Percentiles rank a stretch among this genome's conserved stretches.
These are phyloP conservation scores for Nothura maculosa DNA, from an alignment of 2,797 vertebrate genomes.

Conservation along the genomic window DNA sequence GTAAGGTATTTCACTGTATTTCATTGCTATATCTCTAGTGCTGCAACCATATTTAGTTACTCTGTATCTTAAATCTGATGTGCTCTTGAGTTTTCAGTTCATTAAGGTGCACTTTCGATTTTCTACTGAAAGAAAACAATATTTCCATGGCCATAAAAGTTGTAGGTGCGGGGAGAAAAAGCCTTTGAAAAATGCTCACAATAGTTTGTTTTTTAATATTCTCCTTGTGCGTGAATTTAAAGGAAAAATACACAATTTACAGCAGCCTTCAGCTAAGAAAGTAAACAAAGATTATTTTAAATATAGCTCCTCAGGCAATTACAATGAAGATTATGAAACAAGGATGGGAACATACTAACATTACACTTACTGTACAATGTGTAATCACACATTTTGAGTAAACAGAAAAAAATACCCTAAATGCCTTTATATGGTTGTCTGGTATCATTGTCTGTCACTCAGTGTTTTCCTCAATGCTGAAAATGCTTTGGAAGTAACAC, in stretches of 20 bases:
- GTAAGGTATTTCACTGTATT: neutral
- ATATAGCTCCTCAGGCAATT: neutral
- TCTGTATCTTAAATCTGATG: neutral
- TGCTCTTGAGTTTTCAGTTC: slow-evolving; percentile 14
- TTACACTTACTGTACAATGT: neutral
- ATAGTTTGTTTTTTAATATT: neutral
- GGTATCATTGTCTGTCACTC: neutral
- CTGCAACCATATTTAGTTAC: neutral
- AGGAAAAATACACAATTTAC: neutral
- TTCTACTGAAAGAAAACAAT: neutral
- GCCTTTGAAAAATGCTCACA: neutral
- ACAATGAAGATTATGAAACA: neutral
- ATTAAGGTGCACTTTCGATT: neutral
- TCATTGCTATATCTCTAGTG: neutral
- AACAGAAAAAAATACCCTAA: neutral
- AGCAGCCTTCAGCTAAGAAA: slow-evolving; percentile 17
- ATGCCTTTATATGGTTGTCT: neutral
- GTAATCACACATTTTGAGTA: neutral
- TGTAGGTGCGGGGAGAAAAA: neutral
- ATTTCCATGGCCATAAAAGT: neutral
- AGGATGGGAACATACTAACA: neutral
- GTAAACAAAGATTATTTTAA: slow-evolving; percentile 10
- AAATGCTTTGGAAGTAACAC: neutral
- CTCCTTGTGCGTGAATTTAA: neutral
- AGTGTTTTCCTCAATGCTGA: neutral